Evolutionary conservation across 2,113 vertebrate species (phyloP), one percentile per base, ranked within the genome.

Genomic region (Genyomyrus donnyi): DNA sequence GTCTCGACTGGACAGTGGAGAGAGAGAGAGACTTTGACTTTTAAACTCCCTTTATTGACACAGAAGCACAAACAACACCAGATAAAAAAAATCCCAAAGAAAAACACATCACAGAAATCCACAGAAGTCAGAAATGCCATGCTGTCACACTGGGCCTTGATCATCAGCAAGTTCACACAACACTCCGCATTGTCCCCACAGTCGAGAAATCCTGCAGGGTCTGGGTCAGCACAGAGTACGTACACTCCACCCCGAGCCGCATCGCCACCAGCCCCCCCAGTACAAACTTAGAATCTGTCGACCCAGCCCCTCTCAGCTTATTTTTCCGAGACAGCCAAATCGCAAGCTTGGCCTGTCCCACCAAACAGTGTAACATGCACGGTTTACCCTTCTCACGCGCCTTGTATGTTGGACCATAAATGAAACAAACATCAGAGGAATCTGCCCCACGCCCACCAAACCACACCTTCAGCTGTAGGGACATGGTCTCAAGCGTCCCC

Each of bases 1-100:
- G 92, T 94, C 94, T 92, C 93, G 94, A 91, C 86, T n/a, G 70
- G 92, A 90, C 31, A 88, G 39, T 19, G 48, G 31, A 11, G 58
- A 50, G 48, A 27, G 48, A 27, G 84, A 52, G 31, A 35, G 48
- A 50, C 17, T 52, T 19, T 19, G 52, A 5, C 52, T 21, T 19
- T 53, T 53, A 53, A 53, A 53, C 17, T 53, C 50, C 50, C 3
- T 52, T 15, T 52, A 3, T 17, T 52, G 13, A 52, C 3, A 52
- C 13, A 50, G 49, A 52, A 52, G 50, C 52, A 53, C 15, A 53
- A 53, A 19, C 52, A 53, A 53, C 5, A 17, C 52, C 52, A 53
- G 3, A 42, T 53, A 53, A 53, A 53, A 53, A 52, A 52, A 17
- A 15, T 52, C 50, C 1, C 50, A 52, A 15, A 52, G 11, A 49